Percentiles rank a stretch among this genome's conserved stretches.
phyloP scores from a whole-genome alignment of 1,140 invertebrate genomes.

The Drosophila baimaii region DNA sequence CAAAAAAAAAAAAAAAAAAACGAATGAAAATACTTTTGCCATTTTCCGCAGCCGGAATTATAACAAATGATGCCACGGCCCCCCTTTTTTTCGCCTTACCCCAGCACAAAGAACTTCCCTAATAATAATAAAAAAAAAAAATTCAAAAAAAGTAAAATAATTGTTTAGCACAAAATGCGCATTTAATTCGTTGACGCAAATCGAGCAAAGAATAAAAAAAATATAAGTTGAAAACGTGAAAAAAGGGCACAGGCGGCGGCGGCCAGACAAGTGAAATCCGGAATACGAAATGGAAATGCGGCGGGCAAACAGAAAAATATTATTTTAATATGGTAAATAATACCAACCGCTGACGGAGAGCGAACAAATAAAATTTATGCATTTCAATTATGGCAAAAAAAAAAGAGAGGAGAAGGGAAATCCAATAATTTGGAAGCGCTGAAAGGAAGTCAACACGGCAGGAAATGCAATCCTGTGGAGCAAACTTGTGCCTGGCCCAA shows the following conservation, averaged over 20 bases:
- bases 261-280: slow-evolving; percentile 40
- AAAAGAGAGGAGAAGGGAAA: slow-evolving; percentile 37
- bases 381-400: slow-evolving; percentile 73
- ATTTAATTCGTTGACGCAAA: slow-evolving; percentile 77
- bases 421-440: slow-evolving; percentile 41
- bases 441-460: slow-evolving; percentile 21
- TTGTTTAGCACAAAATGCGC: slow-evolving; percentile 80
- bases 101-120: slow-evolving; percentile 37
- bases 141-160: slow-evolving; percentile 39
- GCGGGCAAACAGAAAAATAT: slow-evolving; percentile 69
- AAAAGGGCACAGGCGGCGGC: slow-evolving; percentile 5
- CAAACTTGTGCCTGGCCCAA: slow-evolving; percentile 46
- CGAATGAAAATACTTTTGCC: slow-evolving; percentile 49
- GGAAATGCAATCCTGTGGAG: slow-evolving; percentile 32
- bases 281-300: slow-evolving; percentile 72
- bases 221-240: slow-evolving; percentile 21
- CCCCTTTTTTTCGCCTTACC: not conserved
- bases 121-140: slow-evolving; percentile 42
- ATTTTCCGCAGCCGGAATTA: slow-evolving; percentile 56
- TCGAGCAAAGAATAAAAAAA: slow-evolving; percentile 66
- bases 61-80: slow-evolving; percentile 64
- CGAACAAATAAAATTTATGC: slow-evolving; percentile 74
- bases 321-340: slow-evolving; percentile 82
- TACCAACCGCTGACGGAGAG: slow-evolving; percentile 52
- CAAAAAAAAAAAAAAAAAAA: slow-evolving; percentile 23